A percentile compares a stretch with the other conserved stretches of the same genome.
Evolutionary conservation across 2,113 vertebrate genomes (phyloP).

Genomic region (Myotis brandtii): DNA sequence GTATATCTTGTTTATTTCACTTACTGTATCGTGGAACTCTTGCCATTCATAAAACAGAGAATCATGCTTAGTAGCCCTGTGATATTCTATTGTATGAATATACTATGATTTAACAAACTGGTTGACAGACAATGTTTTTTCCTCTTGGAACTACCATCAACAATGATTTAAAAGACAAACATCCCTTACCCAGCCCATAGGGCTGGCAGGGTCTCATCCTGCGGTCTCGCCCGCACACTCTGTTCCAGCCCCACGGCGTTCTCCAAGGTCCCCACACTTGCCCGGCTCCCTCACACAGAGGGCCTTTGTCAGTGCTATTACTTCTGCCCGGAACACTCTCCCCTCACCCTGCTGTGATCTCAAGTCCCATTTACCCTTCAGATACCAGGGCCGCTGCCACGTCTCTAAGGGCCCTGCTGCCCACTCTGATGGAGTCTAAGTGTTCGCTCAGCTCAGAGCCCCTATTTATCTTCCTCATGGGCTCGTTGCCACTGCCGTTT

Average conservation of each 20-base stretch:
- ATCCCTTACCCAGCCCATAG: neutral
- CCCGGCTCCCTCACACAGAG: neutral
- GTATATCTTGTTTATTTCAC: neutral
- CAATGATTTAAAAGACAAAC: neutral
- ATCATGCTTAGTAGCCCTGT: neutral
- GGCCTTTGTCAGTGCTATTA: neutral
- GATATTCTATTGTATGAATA: neutral
- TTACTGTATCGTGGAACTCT: neutral
- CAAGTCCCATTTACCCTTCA: neutral
- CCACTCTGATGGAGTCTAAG: neutral
- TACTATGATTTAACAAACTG: neutral
- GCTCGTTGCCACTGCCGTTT: neutral
- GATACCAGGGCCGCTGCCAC: fast-evolving
- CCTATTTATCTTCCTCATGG: neutral
- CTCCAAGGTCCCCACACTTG: neutral
- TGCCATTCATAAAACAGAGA: neutral
- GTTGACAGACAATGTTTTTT: neutral
- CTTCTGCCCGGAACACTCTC: neutral
- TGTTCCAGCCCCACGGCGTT: neutral
- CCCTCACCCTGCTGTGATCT: neutral
- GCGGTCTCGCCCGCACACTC: neutral
- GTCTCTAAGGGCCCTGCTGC: neutral
- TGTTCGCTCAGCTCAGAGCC: neutral
- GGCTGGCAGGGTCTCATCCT: neutral
- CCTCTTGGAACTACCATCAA: neutral